Evolutionary conservation across 2,888 invertebrate genomes (phyloP).

Genomic region (Torymus texanus): DNA sequence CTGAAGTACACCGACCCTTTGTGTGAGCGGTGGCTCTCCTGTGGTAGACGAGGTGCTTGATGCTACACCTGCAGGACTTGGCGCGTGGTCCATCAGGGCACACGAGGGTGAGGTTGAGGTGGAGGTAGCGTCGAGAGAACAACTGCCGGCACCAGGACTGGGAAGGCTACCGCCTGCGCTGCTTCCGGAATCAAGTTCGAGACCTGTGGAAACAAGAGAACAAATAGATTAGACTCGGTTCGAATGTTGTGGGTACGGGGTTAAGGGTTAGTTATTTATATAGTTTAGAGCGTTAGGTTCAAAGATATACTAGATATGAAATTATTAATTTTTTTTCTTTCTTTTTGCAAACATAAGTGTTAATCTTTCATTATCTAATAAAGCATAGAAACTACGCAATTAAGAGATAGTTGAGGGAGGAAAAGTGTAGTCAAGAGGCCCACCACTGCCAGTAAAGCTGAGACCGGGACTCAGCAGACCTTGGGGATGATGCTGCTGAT

Average conservation of each 20-base stretch:
- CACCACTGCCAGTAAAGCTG: constrained; percentile 80
- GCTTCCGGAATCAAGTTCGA: constrained; percentile 84
- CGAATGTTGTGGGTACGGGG: too few relatives aligned
- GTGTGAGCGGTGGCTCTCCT: constrained; percentile 76
- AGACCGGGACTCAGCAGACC: constrained; percentile 78
- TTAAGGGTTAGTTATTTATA: too few relatives aligned
- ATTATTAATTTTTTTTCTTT: too few relatives aligned
- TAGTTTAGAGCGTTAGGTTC: too few relatives aligned
- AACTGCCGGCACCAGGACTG: constrained; percentile 85
- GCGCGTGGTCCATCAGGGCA: constrained; percentile 72
- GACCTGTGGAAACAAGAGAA: constrained; percentile 67
- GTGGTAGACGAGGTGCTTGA: constrained; percentile 81
- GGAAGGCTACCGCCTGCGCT: constrained; percentile 86
- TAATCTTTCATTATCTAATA: too few relatives aligned
- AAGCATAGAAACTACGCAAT: too few relatives aligned
- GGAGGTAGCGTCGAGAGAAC: constrained; percentile 81
- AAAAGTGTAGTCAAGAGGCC: constrained; percentile 52
- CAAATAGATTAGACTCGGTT: too few relatives aligned
- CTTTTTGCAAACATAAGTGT: too few relatives aligned
- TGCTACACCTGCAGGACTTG: constrained; percentile 73
- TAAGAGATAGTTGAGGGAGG: neutral
- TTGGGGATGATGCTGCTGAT: constrained; percentile 71
- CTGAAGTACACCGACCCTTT: constrained; percentile 85
- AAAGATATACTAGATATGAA: too few relatives aligned
- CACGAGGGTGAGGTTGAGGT: constrained; percentile 72